Conservation (phyloP, 2,113 vertebrate genomes). For the Pipa parva region DNA sequence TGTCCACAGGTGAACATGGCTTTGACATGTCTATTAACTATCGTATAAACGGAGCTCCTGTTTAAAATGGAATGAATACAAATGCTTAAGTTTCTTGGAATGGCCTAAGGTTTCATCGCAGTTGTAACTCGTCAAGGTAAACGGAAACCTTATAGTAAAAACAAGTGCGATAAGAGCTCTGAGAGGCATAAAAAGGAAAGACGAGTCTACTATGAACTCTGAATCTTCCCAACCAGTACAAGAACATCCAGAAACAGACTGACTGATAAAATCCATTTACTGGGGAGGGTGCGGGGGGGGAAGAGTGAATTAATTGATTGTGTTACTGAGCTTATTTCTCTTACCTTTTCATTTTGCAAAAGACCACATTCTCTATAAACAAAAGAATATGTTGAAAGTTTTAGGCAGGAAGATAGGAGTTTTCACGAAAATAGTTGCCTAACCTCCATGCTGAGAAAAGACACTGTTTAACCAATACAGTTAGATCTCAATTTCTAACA, state of each 20-base stretch:
- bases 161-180: slow-evolving; percentile 19
- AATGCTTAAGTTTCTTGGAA: no score
- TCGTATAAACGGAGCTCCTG: no score
- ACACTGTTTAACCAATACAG: slow-evolving; percentile 70
- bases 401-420: slow-evolving; percentile 98
- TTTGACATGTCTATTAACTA: no score
- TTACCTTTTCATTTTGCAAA: slow-evolving; percentile 99
- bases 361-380: slow-evolving; percentile 99
- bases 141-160: slow-evolving; percentile 58
- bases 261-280: slow-evolving; percentile 63
- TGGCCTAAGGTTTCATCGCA: no score
- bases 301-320: slow-evolving; percentile 77
- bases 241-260: slow-evolving; percentile 68
- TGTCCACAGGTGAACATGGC: no score
- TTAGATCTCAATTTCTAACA: slow-evolving; percentile 70
- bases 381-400: slow-evolving; percentile 99
- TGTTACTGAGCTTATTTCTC: slow-evolving; percentile 96
- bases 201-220: slow-evolving; percentile 54
- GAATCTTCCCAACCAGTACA: slow-evolving; percentile 65
- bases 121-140: no score
- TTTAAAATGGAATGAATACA: no score
- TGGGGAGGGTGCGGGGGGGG: slow-evolving; percentile 77
- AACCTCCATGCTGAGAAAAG: slow-evolving; percentile 95
- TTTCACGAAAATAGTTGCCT: slow-evolving; percentile 94
- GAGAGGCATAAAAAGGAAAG: slow-evolving; percentile 42